Evolutionary conservation across 2,113 vertebrate species (phyloP), one percentile per base, ranked within the genome.

Genomic region (Chaetops frenatus): DNA sequence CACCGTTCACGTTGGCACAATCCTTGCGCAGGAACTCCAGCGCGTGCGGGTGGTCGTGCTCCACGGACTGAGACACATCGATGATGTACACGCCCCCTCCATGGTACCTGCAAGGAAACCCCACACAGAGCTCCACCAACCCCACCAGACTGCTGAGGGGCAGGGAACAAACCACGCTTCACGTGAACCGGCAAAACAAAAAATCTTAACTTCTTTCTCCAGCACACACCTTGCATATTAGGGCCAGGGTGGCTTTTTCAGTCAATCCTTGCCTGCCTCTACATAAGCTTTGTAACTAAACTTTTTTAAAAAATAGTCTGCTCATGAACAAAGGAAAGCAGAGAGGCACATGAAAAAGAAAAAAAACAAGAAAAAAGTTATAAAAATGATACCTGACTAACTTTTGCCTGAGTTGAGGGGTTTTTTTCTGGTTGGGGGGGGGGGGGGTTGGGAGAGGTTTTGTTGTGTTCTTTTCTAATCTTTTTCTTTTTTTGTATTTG

Each of bases 1-100:
- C 89, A 99, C 99, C 99, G 1, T 98, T 99, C 57, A 99, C 92
- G 1, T 99, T 99, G 96, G 97, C 96, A 94, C 99, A 99, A 94
- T 99, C 99, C 86, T 99, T 99, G 14, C 99, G 97, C 70, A 99
- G 98, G 97, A 99, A 99, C 97, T 99, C 99, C 73, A 99, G 96
- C 0, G 99, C 99, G 0, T 99, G 99, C 0, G 99, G 99, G 82
- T 99, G 99, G 93, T 99, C 99, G 0, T 99, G 99, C 50, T 99
- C 99, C 95, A 99, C 99, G 0, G 99, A 98, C 97, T 99, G 99
- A 1, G 99, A 99, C 62, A 99, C 99, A 1, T 99, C 99, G 1
- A 99, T 99, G 95, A 99, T 98, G 94, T 98, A 98, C 29, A 98
- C 98, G 0, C 98, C 98, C 67, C 99, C 99, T 0, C 98, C 66